These are phyloP conservation scores for Helicoverpa armigera DNA, from an alignment of 1,140 invertebrate genomes.

Conservation along the genomic window DNA sequence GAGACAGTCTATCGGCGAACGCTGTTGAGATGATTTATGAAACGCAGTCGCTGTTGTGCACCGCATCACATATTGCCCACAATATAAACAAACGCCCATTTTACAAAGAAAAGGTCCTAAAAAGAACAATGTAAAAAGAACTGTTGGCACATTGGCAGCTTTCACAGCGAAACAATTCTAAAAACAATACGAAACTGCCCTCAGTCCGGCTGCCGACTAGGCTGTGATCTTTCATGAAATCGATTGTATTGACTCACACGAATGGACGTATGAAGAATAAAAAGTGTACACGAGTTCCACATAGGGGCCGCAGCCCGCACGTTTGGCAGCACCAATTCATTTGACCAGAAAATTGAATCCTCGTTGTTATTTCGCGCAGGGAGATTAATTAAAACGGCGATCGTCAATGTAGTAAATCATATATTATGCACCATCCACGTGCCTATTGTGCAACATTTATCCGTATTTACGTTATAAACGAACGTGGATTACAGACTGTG, in stretches of 20 bases:
- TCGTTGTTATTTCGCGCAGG: conserved; percentile 62
- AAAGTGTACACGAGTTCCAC: conserved; percentile 40
- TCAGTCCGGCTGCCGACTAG: background rate
- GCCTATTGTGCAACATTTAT: conserved; percentile 9
- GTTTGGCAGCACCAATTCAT: conserved; percentile 63
- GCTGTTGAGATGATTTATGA: conserved; percentile 36
- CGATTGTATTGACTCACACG: conserved; percentile 37
- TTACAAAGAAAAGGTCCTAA: background rate
- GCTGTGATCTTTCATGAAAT: conserved; percentile 38
- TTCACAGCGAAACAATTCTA: conserved; percentile 12
- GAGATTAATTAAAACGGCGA: conserved; percentile 72
- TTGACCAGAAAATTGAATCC: conserved; percentile 79
- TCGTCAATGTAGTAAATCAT: conserved; percentile 58
- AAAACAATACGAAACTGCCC: conserved; percentile 2
- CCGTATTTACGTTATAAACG: conserved; percentile 18
- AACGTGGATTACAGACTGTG: background rate
- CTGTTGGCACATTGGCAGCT: background rate
- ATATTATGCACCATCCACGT: conserved; percentile 5
- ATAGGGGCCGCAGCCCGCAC: conserved; percentile 53
- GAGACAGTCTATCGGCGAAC: conserved; percentile 32
- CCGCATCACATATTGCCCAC: background rate
- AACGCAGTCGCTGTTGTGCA: conserved; percentile 20
- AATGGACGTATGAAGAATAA: conserved; percentile 21
- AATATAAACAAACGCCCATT: background rate
- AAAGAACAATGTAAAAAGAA: background rate